Base-by-base conservation (phyloP, 2,888 invertebrate genomes). In the Lucinisca nassula region DNA sequence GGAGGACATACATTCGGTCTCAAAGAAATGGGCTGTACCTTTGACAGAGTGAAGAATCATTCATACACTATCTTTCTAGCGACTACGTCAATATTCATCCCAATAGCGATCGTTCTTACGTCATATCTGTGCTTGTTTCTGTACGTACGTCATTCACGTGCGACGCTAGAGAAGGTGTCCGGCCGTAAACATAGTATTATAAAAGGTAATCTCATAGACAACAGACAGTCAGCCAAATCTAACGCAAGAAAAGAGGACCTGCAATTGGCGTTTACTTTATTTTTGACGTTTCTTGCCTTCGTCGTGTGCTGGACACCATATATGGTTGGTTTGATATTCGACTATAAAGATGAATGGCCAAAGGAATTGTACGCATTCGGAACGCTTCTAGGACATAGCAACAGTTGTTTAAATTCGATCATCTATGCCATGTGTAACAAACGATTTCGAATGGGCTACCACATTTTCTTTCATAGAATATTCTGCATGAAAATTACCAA, bases 1-100 rank as follows among this genome's bases (percentile, higher is more conserved):
- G 93, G 93, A 10, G 93, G 92, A 8, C 92, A 93, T 79, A 91
- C 92, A 0, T 93, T 91, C 77, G 93, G 93, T 21, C 75, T 91
- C 35, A 93, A 93, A 76, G 92, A 92, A 38, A 91, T 92, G 87
- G 92, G 92, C 10, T 94, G 94, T 72, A 92, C 92, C 12, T 94
- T 92, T 77, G 93, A 93, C 85, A 76, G 93, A 55, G 81, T 86
- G 10, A 91, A 91, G 38, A 90, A 88, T 81, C 88, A 92, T 61
- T 82, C 88, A 14, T 94, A 93, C 90, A 93, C 92, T 2, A 82
- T 92, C 27, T 93, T 94, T 78, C 90, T 93, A 55, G 88, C 91
- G 0, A 40, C 79, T 6, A 79, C 90, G 49, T 89, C 90, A 17
- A 90, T 93, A 14, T 87, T 87, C 8, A 37, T 91, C 12, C 93